Evolutionary conservation across 2,888 invertebrate species (phyloP).

Genomic region (Standfussiana lucernea): DNA sequence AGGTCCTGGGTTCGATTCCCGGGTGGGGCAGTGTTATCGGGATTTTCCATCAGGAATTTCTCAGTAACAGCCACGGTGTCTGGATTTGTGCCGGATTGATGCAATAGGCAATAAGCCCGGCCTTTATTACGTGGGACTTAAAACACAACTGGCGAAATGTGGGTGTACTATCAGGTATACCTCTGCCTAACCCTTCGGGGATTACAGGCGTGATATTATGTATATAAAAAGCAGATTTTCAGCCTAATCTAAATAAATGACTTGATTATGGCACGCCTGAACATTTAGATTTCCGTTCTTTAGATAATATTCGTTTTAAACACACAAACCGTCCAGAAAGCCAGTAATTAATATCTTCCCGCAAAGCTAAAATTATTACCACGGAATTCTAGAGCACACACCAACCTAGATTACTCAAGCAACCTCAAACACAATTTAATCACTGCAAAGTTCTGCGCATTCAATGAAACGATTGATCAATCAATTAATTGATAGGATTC

Average conservation of each 20-base stretch:
- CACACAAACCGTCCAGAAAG: background rate
- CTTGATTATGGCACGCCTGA: background rate
- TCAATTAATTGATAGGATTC: constrained; percentile 56
- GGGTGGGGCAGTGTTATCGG: no score
- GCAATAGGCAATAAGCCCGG: no score
- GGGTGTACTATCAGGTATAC: no score
- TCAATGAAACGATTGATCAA: constrained; percentile 48
- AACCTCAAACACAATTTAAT: constrained; percentile 48
- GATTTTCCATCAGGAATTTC: no score
- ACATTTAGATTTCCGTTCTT: background rate
- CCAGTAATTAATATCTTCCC: background rate
- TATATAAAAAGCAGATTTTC: no score
- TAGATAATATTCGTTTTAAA: background rate
- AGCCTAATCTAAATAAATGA: background rate
- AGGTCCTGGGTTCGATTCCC: no score
- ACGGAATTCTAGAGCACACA: background rate
- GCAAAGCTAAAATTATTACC: constrained; percentile 8
- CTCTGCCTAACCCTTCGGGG: no score
- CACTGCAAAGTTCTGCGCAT: constrained; percentile 20
- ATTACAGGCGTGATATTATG: no score
- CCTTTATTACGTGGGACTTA: no score
- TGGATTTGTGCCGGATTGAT: no score
- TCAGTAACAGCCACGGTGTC: no score
- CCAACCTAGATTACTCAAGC: constrained; percentile 19
- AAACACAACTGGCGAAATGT: no score